phyloP scores from a whole-genome alignment of 1,140 invertebrate species.

The Wasmannia auropunctata region DNA sequence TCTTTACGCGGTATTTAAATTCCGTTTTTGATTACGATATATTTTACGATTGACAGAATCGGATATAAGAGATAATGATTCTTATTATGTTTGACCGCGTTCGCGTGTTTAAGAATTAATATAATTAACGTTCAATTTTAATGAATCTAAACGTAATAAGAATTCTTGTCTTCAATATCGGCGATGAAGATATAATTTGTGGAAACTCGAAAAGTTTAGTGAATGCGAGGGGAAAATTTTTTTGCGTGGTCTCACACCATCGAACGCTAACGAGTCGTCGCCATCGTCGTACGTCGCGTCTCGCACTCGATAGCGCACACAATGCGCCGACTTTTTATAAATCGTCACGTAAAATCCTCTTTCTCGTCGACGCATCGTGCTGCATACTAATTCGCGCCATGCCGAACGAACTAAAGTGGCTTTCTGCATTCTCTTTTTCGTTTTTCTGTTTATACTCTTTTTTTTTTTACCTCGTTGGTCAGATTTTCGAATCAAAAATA shows the following conservation, averaged over 20 bases:
- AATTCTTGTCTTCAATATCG: background rate
- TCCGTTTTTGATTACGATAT: background rate
- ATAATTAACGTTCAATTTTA: background rate
- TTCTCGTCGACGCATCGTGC: background rate
- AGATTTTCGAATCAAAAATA: conserved; percentile 39
- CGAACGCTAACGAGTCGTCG: background rate
- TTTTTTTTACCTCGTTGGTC: conserved; percentile 3
- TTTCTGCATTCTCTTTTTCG: background rate
- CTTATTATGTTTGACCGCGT: background rate
- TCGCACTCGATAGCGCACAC: background rate
- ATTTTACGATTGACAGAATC: background rate
- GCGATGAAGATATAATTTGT: background rate
- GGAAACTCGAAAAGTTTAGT: background rate
- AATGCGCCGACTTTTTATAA: conserved; percentile 59
- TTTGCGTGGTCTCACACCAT: background rate
- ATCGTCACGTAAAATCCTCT: conserved; percentile 58
- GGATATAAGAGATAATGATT: background rate
- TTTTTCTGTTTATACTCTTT: background rate
- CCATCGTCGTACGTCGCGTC: background rate
- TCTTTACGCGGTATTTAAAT: background rate
- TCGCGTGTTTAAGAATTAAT: background rate
- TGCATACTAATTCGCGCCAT: conserved; percentile 60
- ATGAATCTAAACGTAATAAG: background rate
- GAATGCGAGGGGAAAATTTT: background rate
- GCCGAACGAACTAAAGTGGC: conserved; percentile 36